phyloP scores from a whole-genome alignment of 2,113 vertebrate genomes.

The Taxidea taxus region DNA sequence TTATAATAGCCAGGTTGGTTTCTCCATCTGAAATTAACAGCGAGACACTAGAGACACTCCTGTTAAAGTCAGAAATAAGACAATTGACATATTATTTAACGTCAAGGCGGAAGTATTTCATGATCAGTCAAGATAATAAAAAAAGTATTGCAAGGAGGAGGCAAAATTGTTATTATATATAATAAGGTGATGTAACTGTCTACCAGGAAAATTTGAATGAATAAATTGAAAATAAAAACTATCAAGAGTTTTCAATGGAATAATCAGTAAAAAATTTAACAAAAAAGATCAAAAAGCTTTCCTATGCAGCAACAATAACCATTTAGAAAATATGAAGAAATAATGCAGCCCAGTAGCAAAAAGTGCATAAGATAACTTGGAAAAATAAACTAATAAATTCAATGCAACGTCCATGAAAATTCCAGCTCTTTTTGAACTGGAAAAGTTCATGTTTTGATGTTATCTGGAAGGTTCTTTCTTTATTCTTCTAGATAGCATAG shows the following conservation, averaged over 20 bases:
- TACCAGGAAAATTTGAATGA: neutral
- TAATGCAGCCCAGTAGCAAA: neutral
- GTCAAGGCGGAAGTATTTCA: neutral
- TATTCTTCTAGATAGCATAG: neutral
- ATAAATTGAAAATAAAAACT: slow-evolving; percentile 24
- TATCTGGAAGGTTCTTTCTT: neutral
- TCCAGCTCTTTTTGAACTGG: neutral
- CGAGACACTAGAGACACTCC: neutral
- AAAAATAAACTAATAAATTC: slow-evolving; percentile 1
- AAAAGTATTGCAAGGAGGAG: neutral
- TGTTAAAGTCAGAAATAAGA: neutral
- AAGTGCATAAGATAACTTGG: neutral
- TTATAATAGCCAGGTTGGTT: neutral
- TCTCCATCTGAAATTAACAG: neutral
- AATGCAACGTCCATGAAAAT: neutral
- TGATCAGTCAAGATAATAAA: neutral
- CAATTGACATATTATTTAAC: neutral
- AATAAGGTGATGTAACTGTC: neutral
- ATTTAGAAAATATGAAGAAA: neutral
- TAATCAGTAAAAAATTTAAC: slow-evolving; percentile 11
- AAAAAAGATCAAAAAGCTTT: neutral
- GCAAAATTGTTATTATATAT: neutral
- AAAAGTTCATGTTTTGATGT: neutral
- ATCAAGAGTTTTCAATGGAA: neutral
- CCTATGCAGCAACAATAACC: neutral